A percentile compares a stretch with the other conserved stretches of the same genome.
Evolutionary conservation across 2,113 vertebrate genomes (phyloP).

Genomic region (Sinocyclocheilus rhinocerous): DNA sequence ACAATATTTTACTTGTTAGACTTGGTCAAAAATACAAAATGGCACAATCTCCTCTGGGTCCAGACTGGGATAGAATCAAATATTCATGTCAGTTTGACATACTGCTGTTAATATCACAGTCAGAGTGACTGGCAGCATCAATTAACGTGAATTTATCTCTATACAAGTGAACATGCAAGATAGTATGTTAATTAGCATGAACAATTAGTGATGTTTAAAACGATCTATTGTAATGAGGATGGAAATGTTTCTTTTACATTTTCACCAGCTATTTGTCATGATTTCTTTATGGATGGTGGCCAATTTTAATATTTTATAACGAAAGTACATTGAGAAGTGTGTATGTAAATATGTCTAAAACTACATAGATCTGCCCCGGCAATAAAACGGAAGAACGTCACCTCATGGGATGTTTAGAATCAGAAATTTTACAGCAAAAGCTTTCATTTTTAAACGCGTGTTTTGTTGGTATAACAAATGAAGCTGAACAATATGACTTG

Average conservation of each 20-base stretch:
- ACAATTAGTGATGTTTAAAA: conserved; percentile 36
- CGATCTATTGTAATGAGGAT: conserved; percentile 11
- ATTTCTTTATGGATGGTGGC: background rate
- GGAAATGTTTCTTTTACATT: background rate
- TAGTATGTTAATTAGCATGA: conserved; percentile 49
- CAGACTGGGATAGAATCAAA: background rate
- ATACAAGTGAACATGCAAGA: conserved; percentile 30
- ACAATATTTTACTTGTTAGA: conserved; percentile 58
- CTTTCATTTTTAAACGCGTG: conserved; percentile 6
- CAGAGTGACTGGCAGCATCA: background rate
- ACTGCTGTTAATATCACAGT: background rate
- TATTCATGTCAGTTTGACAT: conserved; percentile 6
- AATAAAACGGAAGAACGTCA: background rate
- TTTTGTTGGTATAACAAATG: conserved; percentile 28
- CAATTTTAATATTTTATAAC: background rate
- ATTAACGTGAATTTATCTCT: conserved; percentile 32
- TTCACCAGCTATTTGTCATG: background rate
- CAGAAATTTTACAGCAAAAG: background rate
- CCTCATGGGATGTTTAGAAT: background rate
- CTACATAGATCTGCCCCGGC: background rate
- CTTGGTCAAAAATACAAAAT: background rate
- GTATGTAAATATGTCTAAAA: background rate
- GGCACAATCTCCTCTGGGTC: background rate
- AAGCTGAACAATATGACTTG: conserved; percentile 24
- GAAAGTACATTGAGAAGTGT: background rate